Percentiles rank a stretch among this genome's conserved stretches.
Evolutionary conservation across 2,113 vertebrate genomes (phyloP).

Genomic region (Takifugu bimaculatus): DNA sequence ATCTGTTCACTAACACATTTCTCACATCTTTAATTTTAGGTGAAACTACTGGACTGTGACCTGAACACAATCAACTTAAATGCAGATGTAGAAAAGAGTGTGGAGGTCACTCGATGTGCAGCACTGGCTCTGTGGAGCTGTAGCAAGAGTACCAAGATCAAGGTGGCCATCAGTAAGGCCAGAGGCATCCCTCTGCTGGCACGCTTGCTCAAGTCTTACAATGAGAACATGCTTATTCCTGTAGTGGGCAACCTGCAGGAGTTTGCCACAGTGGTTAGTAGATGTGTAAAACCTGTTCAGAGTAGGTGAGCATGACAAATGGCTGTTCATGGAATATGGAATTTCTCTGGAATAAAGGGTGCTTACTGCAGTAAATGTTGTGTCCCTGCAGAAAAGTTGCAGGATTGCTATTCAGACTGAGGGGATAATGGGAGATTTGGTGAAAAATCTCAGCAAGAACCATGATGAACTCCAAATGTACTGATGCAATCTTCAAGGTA

Average conservation of each 20-base stretch:
- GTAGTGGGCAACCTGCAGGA: conserved; percentile 91
- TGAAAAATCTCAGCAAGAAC: conserved; percentile 85
- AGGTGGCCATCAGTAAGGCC: conserved; percentile 85
- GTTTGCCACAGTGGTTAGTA: conserved; percentile 84
- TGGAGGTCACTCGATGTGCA: conserved; percentile 85
- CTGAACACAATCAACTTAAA: conserved; percentile 61
- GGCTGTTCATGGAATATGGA: background rate
- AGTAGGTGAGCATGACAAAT: too few species aligned
- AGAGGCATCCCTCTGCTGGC: conserved; percentile 87
- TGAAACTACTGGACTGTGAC: conserved; percentile 77
- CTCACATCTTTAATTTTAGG: conserved; percentile 28
- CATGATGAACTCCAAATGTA: conserved; percentile 89
- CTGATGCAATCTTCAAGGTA: conserved; percentile 97
- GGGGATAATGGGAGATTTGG: conserved; percentile 85
- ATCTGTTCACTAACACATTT: conserved; percentile 8
- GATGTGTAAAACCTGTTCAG: too few species aligned
- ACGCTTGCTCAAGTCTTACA: conserved; percentile 80
- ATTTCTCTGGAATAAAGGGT: background rate
- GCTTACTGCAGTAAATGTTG: background rate
- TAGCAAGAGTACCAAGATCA: conserved; percentile 86
- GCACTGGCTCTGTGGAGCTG: conserved; percentile 91
- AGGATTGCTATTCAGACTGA: conserved; percentile 84
- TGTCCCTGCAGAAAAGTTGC: conserved; percentile 78
- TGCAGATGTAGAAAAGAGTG: conserved; percentile 68
- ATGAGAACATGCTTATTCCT: conserved; percentile 83